These are phyloP conservation scores for Dasysyrphus tricinctus DNA, from an alignment of 2,888 invertebrate genomes.

Conservation along the genomic window DNA sequence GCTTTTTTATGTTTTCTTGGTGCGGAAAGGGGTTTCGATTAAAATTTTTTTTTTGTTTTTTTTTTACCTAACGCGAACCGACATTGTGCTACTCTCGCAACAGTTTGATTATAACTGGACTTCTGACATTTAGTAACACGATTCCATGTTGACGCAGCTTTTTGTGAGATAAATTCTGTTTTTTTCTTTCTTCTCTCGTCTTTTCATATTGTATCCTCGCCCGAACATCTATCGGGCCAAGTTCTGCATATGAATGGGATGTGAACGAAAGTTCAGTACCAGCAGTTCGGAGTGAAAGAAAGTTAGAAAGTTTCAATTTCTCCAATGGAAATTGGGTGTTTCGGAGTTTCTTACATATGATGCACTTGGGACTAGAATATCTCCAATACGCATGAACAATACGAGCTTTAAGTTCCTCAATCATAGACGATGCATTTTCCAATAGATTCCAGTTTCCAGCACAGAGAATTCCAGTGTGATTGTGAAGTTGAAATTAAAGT, in stretches of 20 bases:
- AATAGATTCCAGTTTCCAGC: not conserved
- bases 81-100: slow-evolving; percentile 74
- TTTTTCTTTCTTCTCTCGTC: slow-evolving; percentile 26
- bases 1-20: slow-evolving; percentile 46
- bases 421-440: slow-evolving; percentile 38
- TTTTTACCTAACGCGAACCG: slow-evolving; percentile 63
- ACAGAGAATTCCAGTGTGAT: not conserved
- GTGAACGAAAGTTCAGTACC: slow-evolving; percentile 42
- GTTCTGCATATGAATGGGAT: slow-evolving; percentile 65
- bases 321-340: not conserved
- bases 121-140: slow-evolving; percentile 59
- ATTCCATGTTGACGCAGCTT: slow-evolving; percentile 71
- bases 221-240: slow-evolving; percentile 51
- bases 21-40: slow-evolving; percentile 35
- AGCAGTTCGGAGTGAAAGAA: slow-evolving; percentile 49
- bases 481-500: slow-evolving; percentile 25
- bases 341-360: slow-evolving; percentile 49
- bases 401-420: slow-evolving; percentile 26
- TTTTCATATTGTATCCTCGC: slow-evolving; percentile 50
- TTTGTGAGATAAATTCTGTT: slow-evolving; percentile 32
- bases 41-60: not conserved
- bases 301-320: slow-evolving; percentile 8
- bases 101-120: slow-evolving; percentile 75
- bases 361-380: slow-evolving; percentile 25
- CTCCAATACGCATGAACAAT: slow-evolving; percentile 33